Conservation (phyloP, 2,113 vertebrate species). For the Pituophis catenifer region DNA sequence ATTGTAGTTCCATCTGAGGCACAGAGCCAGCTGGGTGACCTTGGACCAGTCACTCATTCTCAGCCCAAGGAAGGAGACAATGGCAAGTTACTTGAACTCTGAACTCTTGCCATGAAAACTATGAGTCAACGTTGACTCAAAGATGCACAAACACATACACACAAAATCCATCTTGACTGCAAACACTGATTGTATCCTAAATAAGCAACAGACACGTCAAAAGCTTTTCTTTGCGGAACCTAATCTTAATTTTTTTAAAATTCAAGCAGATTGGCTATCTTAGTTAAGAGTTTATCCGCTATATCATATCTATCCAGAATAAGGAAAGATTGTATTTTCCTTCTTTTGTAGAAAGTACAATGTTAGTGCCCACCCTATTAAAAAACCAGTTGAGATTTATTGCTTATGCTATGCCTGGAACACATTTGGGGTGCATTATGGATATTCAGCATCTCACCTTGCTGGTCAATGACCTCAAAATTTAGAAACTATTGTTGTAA, state of each 20-base stretch:
- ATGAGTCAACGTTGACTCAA: neutral
- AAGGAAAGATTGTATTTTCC: neutral
- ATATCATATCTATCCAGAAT: neutral
- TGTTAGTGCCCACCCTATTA: neutral
- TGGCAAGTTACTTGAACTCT: neutral
- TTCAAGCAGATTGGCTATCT: neutral
- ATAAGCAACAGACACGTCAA: neutral
- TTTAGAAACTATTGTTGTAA: neutral
- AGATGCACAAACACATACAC: neutral
- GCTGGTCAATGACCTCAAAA: neutral
- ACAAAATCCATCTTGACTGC: neutral
- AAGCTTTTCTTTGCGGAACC: neutral
- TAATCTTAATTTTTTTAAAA: neutral
- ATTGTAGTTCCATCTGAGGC: neutral
- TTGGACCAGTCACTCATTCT: neutral
- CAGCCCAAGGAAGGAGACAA: neutral
- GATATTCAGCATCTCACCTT: neutral
- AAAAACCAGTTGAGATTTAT: neutral
- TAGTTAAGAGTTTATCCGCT: neutral
- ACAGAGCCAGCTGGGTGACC: neutral
- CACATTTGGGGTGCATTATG: neutral
- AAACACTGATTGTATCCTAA: neutral
- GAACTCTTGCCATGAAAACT: neutral
- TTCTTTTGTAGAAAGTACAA: slow-evolving; percentile 7
- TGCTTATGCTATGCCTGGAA: neutral